Percentiles rank a stretch among this genome's conserved stretches.
These are phyloP conservation scores for Alcedo atthis DNA, from an alignment of 2,797 vertebrate species.

Conservation along the genomic window DNA sequence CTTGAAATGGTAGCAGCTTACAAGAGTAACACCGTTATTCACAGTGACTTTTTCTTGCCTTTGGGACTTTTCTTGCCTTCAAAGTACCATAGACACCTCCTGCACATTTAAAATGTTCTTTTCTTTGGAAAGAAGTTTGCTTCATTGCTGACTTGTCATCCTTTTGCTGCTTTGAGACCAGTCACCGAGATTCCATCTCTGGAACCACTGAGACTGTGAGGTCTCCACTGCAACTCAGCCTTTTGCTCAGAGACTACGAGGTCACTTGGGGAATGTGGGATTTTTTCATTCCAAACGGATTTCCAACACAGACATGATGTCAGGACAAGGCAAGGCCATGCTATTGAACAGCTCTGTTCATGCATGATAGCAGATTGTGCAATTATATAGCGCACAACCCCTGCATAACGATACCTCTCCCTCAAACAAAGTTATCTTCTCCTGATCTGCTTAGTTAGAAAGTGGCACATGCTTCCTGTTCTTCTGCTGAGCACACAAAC, in stretches of 20 bases:
- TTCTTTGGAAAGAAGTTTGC: background rate
- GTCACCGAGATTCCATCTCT: background rate
- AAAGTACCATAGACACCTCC: background rate
- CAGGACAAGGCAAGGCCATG: constrained; percentile 85
- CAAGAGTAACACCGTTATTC: background rate
- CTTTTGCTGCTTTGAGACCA: background rate
- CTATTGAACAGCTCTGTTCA: constrained; percentile 89
- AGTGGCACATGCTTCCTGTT: constrained; percentile 76
- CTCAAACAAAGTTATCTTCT: constrained; percentile 91
- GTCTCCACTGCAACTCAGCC: constrained; percentile 35
- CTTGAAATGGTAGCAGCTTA: background rate
- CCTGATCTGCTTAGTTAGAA: constrained; percentile 85
- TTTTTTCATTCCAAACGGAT: constrained; percentile 88
- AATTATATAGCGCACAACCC: constrained; percentile 84
- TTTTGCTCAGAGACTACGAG: constrained; percentile 58
- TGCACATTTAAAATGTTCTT: background rate
- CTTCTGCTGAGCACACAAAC: constrained; percentile 70
- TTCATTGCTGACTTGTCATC: background rate
- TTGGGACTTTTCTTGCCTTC: background rate
- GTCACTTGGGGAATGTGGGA: constrained; percentile 68
- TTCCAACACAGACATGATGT: constrained; percentile 92
- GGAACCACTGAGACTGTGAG: background rate
- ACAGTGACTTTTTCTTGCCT: background rate
- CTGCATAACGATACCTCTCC: constrained; percentile 82
- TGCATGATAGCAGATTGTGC: constrained; percentile 88